phyloP scores from a whole-genome alignment of 2,888 invertebrate genomes.

The Penaeus monodon region DNA sequence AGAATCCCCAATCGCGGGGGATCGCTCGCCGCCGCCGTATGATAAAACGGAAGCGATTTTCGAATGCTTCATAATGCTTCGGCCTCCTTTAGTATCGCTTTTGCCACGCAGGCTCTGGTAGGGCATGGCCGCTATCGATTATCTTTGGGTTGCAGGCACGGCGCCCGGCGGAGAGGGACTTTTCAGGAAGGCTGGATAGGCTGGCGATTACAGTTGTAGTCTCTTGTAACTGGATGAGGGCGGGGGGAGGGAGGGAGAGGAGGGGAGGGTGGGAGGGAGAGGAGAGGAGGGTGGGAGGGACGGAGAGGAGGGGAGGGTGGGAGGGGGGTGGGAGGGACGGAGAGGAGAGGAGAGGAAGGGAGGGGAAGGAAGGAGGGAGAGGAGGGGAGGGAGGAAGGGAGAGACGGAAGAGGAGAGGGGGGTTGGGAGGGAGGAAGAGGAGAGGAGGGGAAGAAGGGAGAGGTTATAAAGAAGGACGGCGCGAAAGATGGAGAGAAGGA shows the following conservation, averaged over 20 bases:
- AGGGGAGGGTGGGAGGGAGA: not conserved
- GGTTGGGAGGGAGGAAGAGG: not conserved
- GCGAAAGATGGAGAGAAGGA: no score
- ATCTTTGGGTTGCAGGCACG: no score
- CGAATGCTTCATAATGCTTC: no score
- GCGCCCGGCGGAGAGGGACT: not conserved
- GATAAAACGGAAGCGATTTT: no score
- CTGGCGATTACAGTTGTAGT: not conserved
- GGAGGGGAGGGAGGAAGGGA: not conserved
- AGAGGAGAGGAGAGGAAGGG: not conserved
- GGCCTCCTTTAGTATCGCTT: no score
- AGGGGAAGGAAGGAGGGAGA: not conserved
- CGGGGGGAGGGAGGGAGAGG: not conserved
- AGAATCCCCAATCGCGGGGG: no score
- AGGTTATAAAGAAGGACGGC: not conserved
- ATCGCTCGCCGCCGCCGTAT: no score
- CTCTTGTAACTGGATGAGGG: not conserved
- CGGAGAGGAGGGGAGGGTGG: not conserved
- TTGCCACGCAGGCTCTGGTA: no score
- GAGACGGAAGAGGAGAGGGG: not conserved
- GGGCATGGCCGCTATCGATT: no score
- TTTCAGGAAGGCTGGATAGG: not conserved
- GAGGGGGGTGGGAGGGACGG: not conserved
- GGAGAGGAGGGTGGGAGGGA: not conserved
- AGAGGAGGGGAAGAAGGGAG: not conserved